Conservation (phyloP, 2,113 vertebrate genomes). For the Struthio camelus region DNA sequence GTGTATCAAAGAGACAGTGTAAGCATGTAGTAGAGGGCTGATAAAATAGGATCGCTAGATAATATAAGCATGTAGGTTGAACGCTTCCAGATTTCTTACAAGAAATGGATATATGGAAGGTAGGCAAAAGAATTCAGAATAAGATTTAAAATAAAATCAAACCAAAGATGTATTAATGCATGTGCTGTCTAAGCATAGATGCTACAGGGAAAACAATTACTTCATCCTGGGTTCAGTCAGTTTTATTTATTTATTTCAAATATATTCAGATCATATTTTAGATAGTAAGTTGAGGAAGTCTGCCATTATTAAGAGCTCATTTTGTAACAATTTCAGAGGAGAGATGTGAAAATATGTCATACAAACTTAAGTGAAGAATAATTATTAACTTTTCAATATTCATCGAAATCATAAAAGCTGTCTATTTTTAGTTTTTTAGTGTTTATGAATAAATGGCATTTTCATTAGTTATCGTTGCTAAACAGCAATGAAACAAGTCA, state of each 20-base stretch:
- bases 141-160: slow-evolving; percentile 34
- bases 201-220: not conserved
- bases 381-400: slow-evolving; percentile 34
- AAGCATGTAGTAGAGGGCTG: not conserved
- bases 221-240: slow-evolving; percentile 21
- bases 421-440: slow-evolving; percentile 11
- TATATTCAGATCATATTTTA: too few relatives aligned
- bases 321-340: slow-evolving; percentile 7
- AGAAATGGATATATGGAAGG: slow-evolving; percentile 14
- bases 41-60: not conserved
- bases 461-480: slow-evolving; percentile 7
- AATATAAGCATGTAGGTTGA: not conserved
- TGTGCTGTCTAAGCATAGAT: not conserved
- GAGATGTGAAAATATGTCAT: slow-evolving; percentile 12
- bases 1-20: not conserved
- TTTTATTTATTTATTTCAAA: too few relatives aligned
- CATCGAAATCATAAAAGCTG: not conserved
- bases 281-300: slow-evolving; percentile 6
- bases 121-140: slow-evolving; percentile 19
- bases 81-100: not conserved
- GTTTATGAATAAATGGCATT: slow-evolving; percentile 4
- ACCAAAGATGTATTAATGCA: not conserved
- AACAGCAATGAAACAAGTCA: not conserved
- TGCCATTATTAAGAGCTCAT: slow-evolving; percentile 11
- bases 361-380: slow-evolving; percentile 9